Evolutionary conservation across 1,140 invertebrate genomes (phyloP), one percentile per base, ranked within the genome.

Genomic region (Diprion similis): DNA sequence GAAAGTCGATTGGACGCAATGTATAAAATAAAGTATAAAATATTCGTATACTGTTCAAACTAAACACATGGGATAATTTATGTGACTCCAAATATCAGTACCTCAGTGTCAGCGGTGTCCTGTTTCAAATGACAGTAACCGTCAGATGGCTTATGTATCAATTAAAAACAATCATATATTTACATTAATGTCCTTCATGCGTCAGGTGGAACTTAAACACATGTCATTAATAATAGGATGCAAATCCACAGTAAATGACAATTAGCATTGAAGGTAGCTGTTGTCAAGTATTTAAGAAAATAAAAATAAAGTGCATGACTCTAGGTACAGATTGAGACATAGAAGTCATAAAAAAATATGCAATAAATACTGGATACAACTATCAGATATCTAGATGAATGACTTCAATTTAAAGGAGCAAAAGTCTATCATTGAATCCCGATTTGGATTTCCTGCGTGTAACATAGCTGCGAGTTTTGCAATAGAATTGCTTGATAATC

Each of bases 21-120:
- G 9, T 59, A 59, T 59, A 6, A 59, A 59, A 59, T 59, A 17
- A 59, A 59, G 51, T 59, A 59, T 9, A 59, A 59, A 59, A 59
- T 17, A 59, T 59, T 59, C 51, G 51, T 59, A 59, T 59, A 59
- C 51, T 59, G n/a, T 59, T 59, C 11, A 59, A 59, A 59, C n/a
- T 59, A 59, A 59, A 17, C 51, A 59, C 51, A 59, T 17, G 51
- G 11, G 51, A 59, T 17, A 17, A 59, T 59, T 59, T 17, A 15
- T 59, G 51, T 59, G n/a, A 59, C n/a, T 59, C 51, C 51, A 59
- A 6, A 59, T 17, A 59, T 6, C 51, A 6, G 51, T 6, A 59
- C 51, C 51, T 59, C 51, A 17, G n/a, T 59, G n/a, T 59, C 51
- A 59, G n/a, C 51, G 51, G 11, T 59, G 7, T 13, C 9, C n/a